Base-by-base conservation (phyloP, 2,888 invertebrate genomes). In the Sarcophaga subvicina region DNA sequence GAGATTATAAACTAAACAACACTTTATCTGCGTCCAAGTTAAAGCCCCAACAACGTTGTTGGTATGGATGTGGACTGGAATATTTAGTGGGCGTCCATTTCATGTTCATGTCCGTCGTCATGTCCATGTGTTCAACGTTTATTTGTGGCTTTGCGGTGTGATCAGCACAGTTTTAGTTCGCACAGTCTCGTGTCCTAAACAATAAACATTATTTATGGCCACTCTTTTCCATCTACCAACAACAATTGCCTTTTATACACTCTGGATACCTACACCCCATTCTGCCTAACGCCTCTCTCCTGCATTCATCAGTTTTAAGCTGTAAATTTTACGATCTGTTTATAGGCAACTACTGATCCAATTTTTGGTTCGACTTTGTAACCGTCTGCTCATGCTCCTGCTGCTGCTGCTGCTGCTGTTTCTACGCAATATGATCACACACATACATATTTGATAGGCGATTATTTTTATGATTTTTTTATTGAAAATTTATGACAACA, bases 321-420 rank as follows among this genome's bases (percentile, higher is more conserved):
- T 75, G 75, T 78, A 84, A 82, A 25, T 84, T 87, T 87, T 84
- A 87, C 79, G 84, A 84, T 76, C 87, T 87, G 87, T 84, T 87
- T 84, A 84, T 87, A 79, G 70, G 70, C 47, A 80, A 84, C 84
- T 80, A 80, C 84, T 83, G 78, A 77, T 84, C 71, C 11, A 76
- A 71, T 47, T 69, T 5, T 70, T 45, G 67, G 45, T 45, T 79
- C 67, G 54, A 71, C 49, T 76, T 78, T 60, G 60, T 25, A 20
- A 66, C 5, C 45, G 66, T 37, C 37, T 37, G 37, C 8, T 37
- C 37, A 37, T 37, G 37, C 37, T 37, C 37, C 37, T 37, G 37
- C 37, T 37, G 70, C 12, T 54, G 20, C 69, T 73, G 27, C 69
- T 27, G 78, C 78, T 81, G 85, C 69, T 75, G 73, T 66, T 80